Conservation (phyloP, 1,140 invertebrate species). For the Telenomus remus region DNA sequence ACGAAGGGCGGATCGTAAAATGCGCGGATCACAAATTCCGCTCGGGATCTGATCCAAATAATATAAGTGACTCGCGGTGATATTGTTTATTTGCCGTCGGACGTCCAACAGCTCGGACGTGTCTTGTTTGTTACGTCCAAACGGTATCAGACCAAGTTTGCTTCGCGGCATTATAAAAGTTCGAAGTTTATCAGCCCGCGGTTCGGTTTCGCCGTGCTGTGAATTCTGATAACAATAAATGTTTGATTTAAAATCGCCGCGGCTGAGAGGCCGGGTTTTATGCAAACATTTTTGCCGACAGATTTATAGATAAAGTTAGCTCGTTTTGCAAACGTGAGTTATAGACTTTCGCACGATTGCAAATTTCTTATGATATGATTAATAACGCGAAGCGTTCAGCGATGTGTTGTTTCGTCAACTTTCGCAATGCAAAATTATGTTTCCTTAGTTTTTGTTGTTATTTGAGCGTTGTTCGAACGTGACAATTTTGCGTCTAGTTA, state of each 20-base stretch:
- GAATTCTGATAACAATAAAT: conserved; percentile 30
- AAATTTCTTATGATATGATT: no score
- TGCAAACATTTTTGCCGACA: conserved; percentile 8
- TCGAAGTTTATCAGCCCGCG: conserved; percentile 4
- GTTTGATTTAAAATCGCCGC: conserved; percentile 16
- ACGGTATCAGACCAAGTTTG: conserved; percentile 6
- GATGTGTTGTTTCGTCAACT: no score
- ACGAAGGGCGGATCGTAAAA: conserved; percentile 7
- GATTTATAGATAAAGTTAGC: conserved; percentile 22
- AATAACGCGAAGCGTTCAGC: no score
- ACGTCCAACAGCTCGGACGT: neutral
- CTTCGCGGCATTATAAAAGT: conserved; percentile 22
- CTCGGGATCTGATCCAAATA: conserved; percentile 10
- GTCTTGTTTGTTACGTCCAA: conserved; percentile 9
- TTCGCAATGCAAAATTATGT: no score
- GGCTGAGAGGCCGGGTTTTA: conserved; percentile 13
- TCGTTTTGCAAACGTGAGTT: conserved; percentile 5
- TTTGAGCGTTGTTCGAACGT: no score
- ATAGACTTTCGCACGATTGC: no score
- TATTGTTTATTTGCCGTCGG: conserved; percentile 4
- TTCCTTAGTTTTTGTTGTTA: no score
- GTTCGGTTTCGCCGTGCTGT: conserved; percentile 17
- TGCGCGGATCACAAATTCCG: conserved; percentile 10
- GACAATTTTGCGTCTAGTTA: neutral
- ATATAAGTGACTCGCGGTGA: neutral